Conservation (phyloP, 2,797 vertebrate genomes). For the Neoniphon sammara region DNA sequence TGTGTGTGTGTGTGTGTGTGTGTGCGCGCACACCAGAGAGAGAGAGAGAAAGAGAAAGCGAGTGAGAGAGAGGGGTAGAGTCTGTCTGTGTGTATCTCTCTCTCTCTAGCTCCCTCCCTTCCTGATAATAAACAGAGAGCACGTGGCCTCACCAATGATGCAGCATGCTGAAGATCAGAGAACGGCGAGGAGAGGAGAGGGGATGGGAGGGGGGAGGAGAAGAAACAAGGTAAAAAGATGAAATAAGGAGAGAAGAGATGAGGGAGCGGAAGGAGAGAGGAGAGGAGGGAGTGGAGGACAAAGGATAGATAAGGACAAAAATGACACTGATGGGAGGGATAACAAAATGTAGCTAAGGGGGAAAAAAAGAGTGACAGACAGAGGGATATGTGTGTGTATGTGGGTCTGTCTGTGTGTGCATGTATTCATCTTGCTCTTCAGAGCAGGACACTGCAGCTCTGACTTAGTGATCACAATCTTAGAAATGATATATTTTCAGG, state of each 20-base stretch:
- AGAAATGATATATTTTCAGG: constrained; percentile 38
- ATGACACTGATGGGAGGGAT: background rate
- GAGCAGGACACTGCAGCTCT: constrained; percentile 42
- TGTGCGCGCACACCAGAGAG: constrained; percentile 52
- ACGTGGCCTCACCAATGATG: constrained; percentile 81
- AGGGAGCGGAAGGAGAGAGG: constrained; percentile 16
- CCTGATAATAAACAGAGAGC: constrained; percentile 84
- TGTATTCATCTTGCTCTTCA: constrained; percentile 12
- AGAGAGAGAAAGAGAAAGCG: constrained; percentile 33
- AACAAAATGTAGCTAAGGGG: background rate
- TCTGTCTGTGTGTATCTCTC: constrained; percentile 30
- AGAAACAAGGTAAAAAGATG: constrained; percentile 3
- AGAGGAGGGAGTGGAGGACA: constrained; percentile 4
- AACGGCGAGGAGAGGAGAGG: constrained; percentile 27
- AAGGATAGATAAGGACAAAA: background rate
- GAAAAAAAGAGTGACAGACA: background rate
- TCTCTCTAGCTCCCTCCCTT: constrained; percentile 60
- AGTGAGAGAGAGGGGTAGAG: constrained; percentile 33
- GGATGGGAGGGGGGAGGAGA: constrained; percentile 22
- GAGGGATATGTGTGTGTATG: background rate
- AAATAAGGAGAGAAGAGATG: background rate
- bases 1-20: constrained; percentile 45
- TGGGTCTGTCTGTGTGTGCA: background rate
- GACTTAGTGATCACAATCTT: background rate
- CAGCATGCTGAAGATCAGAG: constrained; percentile 66